A percentile compares a stretch with the other conserved stretches of the same genome.
These are phyloP conservation scores for Elysia crispata DNA, from an alignment of 2,888 invertebrate genomes.

Conservation along the genomic window DNA sequence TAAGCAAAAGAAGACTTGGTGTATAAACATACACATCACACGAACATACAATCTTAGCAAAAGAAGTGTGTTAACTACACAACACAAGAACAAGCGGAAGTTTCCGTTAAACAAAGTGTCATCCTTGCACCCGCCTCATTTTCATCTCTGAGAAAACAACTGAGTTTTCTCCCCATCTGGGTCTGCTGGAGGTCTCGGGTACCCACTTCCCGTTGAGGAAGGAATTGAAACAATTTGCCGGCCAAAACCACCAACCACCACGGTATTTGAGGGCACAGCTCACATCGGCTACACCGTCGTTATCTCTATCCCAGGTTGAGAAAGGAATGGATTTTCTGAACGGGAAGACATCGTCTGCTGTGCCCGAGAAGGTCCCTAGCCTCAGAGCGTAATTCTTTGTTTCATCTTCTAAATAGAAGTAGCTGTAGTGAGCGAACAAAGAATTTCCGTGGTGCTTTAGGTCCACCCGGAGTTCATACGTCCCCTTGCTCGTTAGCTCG, in stretches of 20 bases:
- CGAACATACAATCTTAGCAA: no score
- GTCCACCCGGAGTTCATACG: neutral
- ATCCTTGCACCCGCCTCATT: no score
- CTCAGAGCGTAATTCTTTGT: neutral
- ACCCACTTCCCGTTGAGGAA: neutral
- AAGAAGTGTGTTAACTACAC: no score
- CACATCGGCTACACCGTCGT: neutral
- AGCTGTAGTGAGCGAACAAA: neutral
- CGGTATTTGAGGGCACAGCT: neutral
- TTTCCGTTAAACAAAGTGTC: no score
- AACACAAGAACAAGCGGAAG: no score
- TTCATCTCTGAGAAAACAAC: no score
- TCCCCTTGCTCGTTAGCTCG: no score
- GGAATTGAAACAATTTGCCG: neutral
- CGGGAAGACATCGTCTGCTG: neutral
- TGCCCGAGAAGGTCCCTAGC: neutral
- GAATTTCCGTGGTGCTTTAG: neutral
- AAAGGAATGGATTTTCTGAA: neutral
- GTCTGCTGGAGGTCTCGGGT: neutral
- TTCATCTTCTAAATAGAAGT: neutral
- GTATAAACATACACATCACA: no score
- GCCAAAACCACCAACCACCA: conserved; percentile 6
- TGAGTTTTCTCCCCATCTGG: no score
- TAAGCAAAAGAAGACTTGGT: no score
- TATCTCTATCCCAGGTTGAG: neutral